phyloP scores from a whole-genome alignment of 1,140 invertebrate genomes.

The Lepidurus apus region DNA sequence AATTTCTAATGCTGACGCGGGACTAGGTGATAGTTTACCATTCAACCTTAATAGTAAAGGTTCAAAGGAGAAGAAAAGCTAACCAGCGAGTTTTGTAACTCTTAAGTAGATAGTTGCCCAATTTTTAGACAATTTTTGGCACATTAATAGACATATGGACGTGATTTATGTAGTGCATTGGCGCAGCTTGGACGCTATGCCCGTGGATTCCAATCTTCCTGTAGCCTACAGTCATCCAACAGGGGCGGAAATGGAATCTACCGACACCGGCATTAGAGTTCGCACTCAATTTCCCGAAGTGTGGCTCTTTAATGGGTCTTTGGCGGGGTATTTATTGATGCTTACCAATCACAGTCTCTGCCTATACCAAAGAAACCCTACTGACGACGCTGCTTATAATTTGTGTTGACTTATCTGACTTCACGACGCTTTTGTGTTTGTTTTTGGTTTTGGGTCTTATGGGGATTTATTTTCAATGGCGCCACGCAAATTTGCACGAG shows the following conservation, averaged over 20 bases:
- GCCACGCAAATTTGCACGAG: too few relatives aligned
- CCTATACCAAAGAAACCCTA: background rate
- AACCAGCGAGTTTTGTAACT: background rate
- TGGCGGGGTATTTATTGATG: constrained; percentile 49
- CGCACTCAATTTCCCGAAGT: constrained; percentile 59
- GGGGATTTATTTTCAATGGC: too few relatives aligned
- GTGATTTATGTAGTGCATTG: constrained; percentile 27
- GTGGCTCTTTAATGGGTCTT: constrained; percentile 57
- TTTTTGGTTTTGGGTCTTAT: too few relatives aligned
- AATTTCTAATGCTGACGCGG: background rate
- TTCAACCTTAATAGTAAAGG: background rate
- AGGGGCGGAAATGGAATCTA: constrained; percentile 6
- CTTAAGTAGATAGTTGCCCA: background rate
- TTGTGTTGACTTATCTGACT: too few relatives aligned
- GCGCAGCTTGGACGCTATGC: constrained; percentile 34
- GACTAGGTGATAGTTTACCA: background rate
- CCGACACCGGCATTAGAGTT: constrained; percentile 40
- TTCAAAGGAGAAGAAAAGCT: background rate
- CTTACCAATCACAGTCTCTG: background rate
- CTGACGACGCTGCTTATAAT: too few relatives aligned
- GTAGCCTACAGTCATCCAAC: background rate
- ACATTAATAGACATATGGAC: background rate
- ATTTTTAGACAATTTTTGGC: background rate
- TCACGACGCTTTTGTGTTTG: too few relatives aligned
- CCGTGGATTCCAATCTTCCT: constrained; percentile 26